Percentiles rank a stretch among this genome's conserved stretches.
Conservation (phyloP, 2,113 vertebrate species). For the Scalopus aquaticus region DNA sequence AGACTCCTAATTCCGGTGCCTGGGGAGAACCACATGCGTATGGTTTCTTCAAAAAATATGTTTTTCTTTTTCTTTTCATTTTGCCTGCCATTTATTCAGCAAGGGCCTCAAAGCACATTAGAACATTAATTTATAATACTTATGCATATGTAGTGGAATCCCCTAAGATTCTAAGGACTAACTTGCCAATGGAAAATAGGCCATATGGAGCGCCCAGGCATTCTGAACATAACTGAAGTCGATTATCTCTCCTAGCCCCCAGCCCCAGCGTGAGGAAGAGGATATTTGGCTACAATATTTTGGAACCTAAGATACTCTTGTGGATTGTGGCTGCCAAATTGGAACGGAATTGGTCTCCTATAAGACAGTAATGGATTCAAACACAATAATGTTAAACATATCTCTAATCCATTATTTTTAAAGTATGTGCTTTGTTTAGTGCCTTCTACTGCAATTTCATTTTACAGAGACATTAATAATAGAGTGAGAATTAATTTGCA, state of each 20-base stretch:
- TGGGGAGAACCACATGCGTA: constrained; percentile 14
- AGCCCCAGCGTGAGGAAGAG: constrained; percentile 54
- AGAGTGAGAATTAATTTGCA: not conserved
- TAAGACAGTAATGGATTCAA: constrained; percentile 48
- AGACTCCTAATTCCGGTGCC: not conserved
- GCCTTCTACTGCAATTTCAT: not conserved
- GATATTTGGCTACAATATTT: constrained; percentile 61
- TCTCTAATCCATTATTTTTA: constrained; percentile 35
- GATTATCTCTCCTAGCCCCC: constrained; percentile 27
- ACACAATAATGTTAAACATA: not conserved
- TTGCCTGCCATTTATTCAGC: constrained; percentile 30
- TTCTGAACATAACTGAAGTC: constrained; percentile 18
- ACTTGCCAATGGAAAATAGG: constrained; percentile 64
- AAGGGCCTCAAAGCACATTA: constrained; percentile 41
- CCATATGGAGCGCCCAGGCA: constrained; percentile 66
- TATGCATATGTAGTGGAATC: constrained; percentile 37
- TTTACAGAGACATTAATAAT: not conserved
- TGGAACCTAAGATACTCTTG: constrained; percentile 58
- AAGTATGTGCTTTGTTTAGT: constrained; percentile 10
- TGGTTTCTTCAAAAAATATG: not conserved
- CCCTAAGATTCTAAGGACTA: constrained; percentile 32
- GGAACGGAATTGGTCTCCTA: constrained; percentile 4
- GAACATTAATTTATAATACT: constrained; percentile 68
- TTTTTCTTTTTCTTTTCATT: constrained; percentile 36
- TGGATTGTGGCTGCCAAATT: constrained; percentile 55